Base-by-base conservation (phyloP, 2,113 vertebrate species). In the Etia nguti region DNA sequence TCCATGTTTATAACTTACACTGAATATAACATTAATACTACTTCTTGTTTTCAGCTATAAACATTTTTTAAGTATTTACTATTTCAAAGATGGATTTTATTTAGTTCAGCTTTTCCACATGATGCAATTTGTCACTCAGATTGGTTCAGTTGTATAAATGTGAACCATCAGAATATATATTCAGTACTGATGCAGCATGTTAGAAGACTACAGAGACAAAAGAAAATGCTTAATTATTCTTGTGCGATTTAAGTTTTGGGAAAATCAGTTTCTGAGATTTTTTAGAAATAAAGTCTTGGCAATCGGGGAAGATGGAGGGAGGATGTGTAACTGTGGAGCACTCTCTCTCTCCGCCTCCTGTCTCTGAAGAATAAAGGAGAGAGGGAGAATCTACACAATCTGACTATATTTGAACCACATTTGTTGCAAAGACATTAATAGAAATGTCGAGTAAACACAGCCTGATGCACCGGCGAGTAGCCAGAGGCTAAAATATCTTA, bases 141-240 rank as follows among this genome's bases (percentile, higher is more conserved):
- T 36, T 36, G 31, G 3, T 62, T 62, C 18, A 36, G 59, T 0
- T 36, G 59, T 12, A n/a, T 4, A 62, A 62, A 36, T 62, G 59
- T 62, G 31, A n/a, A 43, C 13, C 4, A 2, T 46, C 38, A 73
- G 41, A 73, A 11, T 29, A 29, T 20, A 8, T 48, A 6, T 41
- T 6, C 36, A 6, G 36, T 0, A 0, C 12, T 46, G 68, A 70
- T 43, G 5, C 12, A 15, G 8, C 38, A 0, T 24, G n/a, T 6
- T 70, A 15, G 12, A 60, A 18, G 26, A 43, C 65, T 24, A 70
- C 7, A 15, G 36, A 70, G 36, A 10, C 36, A 2, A 43, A 43
- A 70, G 38, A 43, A 43, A 0, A 70, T 2, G 8, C 0, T 3
- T 13, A 0, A 1, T 41, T 15, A 24, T 70, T 1, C 0, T 9